Evolutionary conservation across 1,140 invertebrate species (phyloP), one percentile per base, ranked within the genome.

Genomic region (Drosophila tsacasi): DNA sequence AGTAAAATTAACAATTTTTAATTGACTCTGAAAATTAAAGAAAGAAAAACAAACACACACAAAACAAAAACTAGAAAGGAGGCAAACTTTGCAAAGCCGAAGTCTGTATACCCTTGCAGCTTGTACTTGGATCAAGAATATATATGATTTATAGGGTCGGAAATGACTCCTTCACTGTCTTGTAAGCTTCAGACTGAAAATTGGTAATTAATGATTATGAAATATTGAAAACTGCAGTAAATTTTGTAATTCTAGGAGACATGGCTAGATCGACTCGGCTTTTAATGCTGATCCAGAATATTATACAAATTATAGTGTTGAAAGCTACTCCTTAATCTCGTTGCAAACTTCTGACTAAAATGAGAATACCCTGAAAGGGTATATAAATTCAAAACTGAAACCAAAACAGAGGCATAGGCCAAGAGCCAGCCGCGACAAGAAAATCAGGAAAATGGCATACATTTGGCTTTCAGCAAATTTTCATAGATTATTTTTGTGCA

Each of bases 1-100:
- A 89, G 85, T 90, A 81, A 89, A 89, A 89, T 90, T 90, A 79
- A 89, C 81, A 89, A 91, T 76, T 91, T 89, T 89, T 89, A 89
- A 89, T 89, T 89, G 85, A 89, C 81, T 89, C 81, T 90, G 85
- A 89, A 90, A 81, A 90, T 90, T 87, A 81, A 78, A 63, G 58
- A 58, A 59, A 54, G 54, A 71, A 73, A 65, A 68, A 50, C 3
- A 32, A 19, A 39, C 52, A 55, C 17, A 47, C 30, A 40, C 15
- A 47, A 13, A 35, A 46, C 21, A 27, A 2, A 30, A 50, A 10
- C 17, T n/a, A 46, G 10, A 21, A 50, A n/a, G 3, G 23, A 47
- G 25, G 13, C 3, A 0, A 17, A 9, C 15, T 17, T 23, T 23
- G 21, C 3, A 1, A 25, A 17, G 23, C 3, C 23, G 23, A 49